Base-by-base conservation (phyloP, 1,140 invertebrate species). In the Drosophila santomea region DNA sequence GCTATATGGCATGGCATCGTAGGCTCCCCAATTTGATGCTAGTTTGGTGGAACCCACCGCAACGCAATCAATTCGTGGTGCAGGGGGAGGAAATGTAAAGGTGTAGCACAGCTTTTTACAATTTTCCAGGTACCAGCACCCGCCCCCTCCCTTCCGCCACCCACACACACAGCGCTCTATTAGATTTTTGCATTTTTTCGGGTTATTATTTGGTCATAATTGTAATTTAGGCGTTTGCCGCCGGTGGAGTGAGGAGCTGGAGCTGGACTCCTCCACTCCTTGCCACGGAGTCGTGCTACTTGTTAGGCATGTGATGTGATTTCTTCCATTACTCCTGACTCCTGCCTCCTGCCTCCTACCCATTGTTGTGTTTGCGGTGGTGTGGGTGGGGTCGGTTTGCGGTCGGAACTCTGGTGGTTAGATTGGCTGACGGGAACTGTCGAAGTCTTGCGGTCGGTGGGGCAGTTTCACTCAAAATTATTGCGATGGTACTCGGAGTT, bases 121-220 rank as follows among this genome's bases (percentile, higher is more conserved):
- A 76, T 86, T 81, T 86, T 78, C 83, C 58, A 79, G 69, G 75
- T 76, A 79, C 50, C 57, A 50, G 39, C 63, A 60, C 69, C 43
- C 39, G 25, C n/a, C 44, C 20, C 32, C 32, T 5, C 6, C 17
- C 17, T 17, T 1, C 28, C 28, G 20, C 28, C 0, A 6, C 28
- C 6, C 28, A 28, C 32, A 32, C 28, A 32, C 44, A 45, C 1
- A 4, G 36, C 43, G 59, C 44, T 50, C 45, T 41, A 43, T 72
- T 77, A 60, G 41, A 57, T 74, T 85, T 82, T 74, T 83, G 67
- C 62, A 82, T 82, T 88, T 88, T 86, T 88, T 88, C 79, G 84
- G 84, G 80, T 74, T 88, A 89, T 88, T 88, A 88, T 88, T 89
- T 88, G 83, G 75, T 77, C 84, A 89, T 88, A 88, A 88, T 88